A percentile compares a stretch with the other conserved stretches of the same genome.
These are phyloP conservation scores for Venturia canescens DNA, from an alignment of 1,140 invertebrate species.

Conservation along the genomic window DNA sequence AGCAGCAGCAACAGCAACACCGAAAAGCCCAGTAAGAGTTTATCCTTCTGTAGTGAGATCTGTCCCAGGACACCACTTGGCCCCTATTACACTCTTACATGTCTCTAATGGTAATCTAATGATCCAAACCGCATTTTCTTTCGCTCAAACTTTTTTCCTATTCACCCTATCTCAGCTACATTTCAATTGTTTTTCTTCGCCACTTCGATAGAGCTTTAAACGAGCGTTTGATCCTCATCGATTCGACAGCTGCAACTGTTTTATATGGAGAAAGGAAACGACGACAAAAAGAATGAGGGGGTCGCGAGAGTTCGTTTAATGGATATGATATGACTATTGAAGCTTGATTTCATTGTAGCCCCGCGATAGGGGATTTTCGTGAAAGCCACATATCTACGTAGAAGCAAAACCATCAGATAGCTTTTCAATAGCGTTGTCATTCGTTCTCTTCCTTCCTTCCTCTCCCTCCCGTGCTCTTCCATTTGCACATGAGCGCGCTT, in stretches of 20 bases:
- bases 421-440: constrained; percentile 50
- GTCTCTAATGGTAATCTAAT: constrained; percentile 30
- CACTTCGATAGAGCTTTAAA: not conserved
- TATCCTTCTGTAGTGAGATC: constrained; percentile 13
- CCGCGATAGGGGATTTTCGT: constrained; percentile 2
- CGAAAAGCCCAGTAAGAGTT: constrained; percentile 30
- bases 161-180: not conserved
- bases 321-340: constrained; percentile 50
- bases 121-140: constrained; percentile 15
- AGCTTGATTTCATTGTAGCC: constrained; percentile 43
- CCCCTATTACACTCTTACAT: constrained; percentile 27
- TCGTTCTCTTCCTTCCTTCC: constrained; percentile 31
- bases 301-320: constrained; percentile 29
- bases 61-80: constrained; percentile 26
- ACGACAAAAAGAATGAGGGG: not conserved
- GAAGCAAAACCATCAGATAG: constrained; percentile 23
- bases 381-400: constrained; percentile 27
- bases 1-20: not conserved
- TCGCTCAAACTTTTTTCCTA: not conserved
- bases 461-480: not conserved
- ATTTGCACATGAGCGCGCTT: not conserved
- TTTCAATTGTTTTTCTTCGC: not conserved
- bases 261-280: not conserved
- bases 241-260: constrained; percentile 17
- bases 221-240: constrained; percentile 42